phyloP scores from a whole-genome alignment of 2,113 vertebrate genomes.

The Emydocephalus ijimae region DNA sequence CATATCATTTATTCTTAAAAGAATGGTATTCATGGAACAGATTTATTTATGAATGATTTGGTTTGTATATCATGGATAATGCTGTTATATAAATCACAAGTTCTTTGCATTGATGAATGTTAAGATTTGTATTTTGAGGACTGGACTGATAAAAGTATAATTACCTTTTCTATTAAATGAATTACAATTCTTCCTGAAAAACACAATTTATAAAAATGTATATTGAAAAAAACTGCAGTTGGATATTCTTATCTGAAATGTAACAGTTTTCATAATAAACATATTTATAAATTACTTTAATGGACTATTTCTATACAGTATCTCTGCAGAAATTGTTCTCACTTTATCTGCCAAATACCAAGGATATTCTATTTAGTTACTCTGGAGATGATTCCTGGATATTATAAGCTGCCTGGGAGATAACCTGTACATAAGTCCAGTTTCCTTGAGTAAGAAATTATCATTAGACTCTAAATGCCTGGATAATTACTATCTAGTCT shows the following conservation, averaged over 20 bases:
- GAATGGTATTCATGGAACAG: slow-evolving; percentile 56
- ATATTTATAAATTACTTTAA: neutral
- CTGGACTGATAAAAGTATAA: neutral
- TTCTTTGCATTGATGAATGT: neutral
- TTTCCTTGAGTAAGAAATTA: neutral
- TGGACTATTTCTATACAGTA: neutral
- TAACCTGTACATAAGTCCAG: neutral
- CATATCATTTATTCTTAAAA: slow-evolving; percentile 45
- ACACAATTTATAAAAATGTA: neutral
- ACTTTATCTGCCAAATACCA: neutral
- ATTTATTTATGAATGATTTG: neutral
- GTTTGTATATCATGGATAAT: neutral
- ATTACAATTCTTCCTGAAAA: neutral
- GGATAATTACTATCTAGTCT: neutral
- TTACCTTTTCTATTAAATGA: neutral
- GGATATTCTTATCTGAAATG: neutral
- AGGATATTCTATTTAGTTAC: neutral
- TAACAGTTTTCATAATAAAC: neutral
- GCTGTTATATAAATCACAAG: neutral
- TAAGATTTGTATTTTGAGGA: neutral
- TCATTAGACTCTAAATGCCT: neutral
- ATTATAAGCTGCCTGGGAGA: neutral
- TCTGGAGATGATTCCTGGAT: neutral
- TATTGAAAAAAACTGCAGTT: neutral
- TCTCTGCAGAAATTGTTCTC: neutral